Evolutionary conservation across 2,888 invertebrate genomes (phyloP).

Genomic region (Sphecodes monilicornis): DNA sequence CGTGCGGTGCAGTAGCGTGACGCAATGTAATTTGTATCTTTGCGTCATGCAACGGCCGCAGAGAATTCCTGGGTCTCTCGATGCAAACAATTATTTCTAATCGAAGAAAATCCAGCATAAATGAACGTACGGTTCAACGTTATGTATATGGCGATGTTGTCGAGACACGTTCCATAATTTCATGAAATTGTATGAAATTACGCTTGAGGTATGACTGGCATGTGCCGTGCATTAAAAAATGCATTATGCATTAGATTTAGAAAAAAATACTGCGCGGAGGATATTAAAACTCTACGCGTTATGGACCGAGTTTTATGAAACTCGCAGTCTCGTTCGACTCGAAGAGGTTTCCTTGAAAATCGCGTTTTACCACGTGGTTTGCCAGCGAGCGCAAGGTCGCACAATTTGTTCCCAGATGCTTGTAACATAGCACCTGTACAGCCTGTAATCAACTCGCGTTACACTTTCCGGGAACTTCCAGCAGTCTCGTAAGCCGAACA

Average conservation of each 20-base stretch:
- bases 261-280: background rate
- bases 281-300: constrained; percentile 20
- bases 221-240: constrained; percentile 15
- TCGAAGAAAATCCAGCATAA: background rate
- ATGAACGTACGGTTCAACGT: background rate
- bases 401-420: constrained; percentile 16
- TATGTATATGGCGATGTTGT: background rate
- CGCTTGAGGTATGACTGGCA: background rate
- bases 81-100: background rate
- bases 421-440: constrained; percentile 20
- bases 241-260: constrained; percentile 17
- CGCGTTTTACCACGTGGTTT: background rate
- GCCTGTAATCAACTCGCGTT: constrained; percentile 36
- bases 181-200: constrained; percentile 28
- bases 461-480: constrained; percentile 38
- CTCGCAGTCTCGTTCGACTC: background rate
- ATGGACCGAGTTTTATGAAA: constrained; percentile 15
- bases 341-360: constrained; percentile 16
- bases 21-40: constrained; percentile 16
- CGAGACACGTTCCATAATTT: background rate
- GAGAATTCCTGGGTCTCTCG: background rate
- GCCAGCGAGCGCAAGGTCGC: background rate
- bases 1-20: constrained; percentile 17
- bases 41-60: background rate
- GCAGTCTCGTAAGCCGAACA: constrained; percentile 26